Evolutionary conservation across 2,797 vertebrate species (phyloP).

Genomic region (Onychomys leucogaster): DNA sequence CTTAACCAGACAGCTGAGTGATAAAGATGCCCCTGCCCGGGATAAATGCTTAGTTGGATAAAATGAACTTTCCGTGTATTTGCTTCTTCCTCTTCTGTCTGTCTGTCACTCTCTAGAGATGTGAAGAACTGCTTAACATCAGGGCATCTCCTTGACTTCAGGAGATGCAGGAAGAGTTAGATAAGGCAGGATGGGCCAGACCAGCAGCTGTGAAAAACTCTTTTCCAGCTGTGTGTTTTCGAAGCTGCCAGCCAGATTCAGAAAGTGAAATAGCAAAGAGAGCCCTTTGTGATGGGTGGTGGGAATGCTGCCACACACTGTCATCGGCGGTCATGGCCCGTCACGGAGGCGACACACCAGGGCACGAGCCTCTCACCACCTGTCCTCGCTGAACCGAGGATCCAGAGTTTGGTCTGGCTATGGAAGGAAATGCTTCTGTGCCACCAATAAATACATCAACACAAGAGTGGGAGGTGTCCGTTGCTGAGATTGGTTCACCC

Average conservation of each 20-base stretch:
- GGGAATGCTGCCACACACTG: background rate
- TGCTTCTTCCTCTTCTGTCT: background rate
- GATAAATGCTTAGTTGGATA: background rate
- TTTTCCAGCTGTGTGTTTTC: background rate
- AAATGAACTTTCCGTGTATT: constrained; percentile 4
- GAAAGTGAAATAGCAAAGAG: background rate
- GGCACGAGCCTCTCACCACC: background rate
- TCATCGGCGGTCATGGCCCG: no score
- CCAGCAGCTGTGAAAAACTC: background rate
- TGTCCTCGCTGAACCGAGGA: background rate
- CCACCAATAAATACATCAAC: background rate
- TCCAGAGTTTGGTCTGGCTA: constrained; percentile 32
- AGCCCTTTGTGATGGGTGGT: background rate
- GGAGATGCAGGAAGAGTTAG: background rate
- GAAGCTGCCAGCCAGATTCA: background rate
- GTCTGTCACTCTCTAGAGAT: background rate
- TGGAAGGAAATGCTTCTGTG: background rate
- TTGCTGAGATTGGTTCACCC: background rate
- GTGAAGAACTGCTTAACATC: background rate
- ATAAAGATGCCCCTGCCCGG: background rate
- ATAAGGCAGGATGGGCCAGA: background rate
- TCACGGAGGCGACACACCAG: background rate
- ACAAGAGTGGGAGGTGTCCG: background rate
- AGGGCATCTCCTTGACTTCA: background rate
- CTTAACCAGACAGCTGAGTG: background rate